A percentile compares a stretch with the other conserved stretches of the same genome.
These are phyloP conservation scores for Mantis religiosa DNA, from an alignment of 2,888 invertebrate species.

Conservation along the genomic window DNA sequence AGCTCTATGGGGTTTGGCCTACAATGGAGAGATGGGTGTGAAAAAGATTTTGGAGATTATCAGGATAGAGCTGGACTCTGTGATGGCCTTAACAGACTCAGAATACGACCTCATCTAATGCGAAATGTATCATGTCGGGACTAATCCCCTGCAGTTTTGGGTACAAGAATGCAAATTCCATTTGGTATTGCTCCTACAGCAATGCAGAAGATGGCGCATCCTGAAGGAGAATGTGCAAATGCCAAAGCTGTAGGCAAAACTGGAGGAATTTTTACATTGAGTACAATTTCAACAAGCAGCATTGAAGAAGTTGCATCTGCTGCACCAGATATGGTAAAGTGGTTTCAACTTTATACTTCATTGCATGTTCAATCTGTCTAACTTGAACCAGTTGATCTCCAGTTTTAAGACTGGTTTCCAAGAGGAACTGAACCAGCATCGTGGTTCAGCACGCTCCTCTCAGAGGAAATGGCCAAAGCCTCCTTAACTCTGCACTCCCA, in stretches of 20 bases:
- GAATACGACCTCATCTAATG: slow-evolving; percentile 74
- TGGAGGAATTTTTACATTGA: slow-evolving; percentile 74
- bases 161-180: slow-evolving; percentile 64
- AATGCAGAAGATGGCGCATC: slow-evolving; percentile 88
- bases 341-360: slow-evolving; percentile 93
- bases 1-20: slow-evolving; percentile 77
- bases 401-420: too few relatives aligned
- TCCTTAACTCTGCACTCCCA: too few relatives aligned
- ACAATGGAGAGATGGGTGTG: slow-evolving; percentile 75
- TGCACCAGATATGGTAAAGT: slow-evolving; percentile 71
- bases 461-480: too few relatives aligned
- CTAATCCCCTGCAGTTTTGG: slow-evolving; percentile 59
- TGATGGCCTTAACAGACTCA: slow-evolving; percentile 71
- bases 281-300: slow-evolving; percentile 81
- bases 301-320: slow-evolving; percentile 81
- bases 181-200: slow-evolving; percentile 84
- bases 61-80: slow-evolving; percentile 67
- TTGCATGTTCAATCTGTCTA: too few relatives aligned
- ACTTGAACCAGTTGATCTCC: too few relatives aligned
- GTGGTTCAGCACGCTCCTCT: too few relatives aligned
- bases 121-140: slow-evolving; percentile 66
- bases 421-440: too few relatives aligned
- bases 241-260: slow-evolving; percentile 75
- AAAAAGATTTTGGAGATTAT: slow-evolving; percentile 66
- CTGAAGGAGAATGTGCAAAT: slow-evolving; percentile 81